These are phyloP conservation scores for Colossoma macropomum DNA, from an alignment of 2,113 vertebrate species.

Conservation along the genomic window DNA sequence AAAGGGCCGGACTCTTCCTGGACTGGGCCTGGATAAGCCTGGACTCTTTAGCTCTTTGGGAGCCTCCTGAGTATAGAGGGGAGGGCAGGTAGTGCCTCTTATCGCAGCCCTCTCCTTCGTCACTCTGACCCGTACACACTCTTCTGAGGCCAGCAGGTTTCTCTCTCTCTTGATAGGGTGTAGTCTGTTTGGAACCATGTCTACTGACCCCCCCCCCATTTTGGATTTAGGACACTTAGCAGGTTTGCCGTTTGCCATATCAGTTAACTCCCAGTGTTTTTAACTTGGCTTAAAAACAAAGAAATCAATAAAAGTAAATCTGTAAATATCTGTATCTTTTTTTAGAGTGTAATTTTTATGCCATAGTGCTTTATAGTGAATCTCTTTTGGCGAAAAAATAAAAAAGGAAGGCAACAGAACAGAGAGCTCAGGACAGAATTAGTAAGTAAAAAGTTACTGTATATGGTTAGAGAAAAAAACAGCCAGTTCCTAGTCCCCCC, in stretches of 20 bases:
- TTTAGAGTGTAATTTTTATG: not conserved
- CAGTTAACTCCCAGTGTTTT: too few relatives aligned
- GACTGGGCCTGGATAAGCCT: slow-evolving; percentile 10
- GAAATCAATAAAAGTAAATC: slow-evolving; percentile 1
- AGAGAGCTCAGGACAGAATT: not conserved
- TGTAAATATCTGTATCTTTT: not conserved
- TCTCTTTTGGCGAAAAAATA: not conserved
- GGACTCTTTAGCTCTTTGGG: not conserved
- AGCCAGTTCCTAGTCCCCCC: slow-evolving; percentile 4
- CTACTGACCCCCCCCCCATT: not conserved
- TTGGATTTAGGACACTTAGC: not conserved
- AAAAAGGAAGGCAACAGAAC: not conserved
- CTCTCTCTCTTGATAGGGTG: slow-evolving; percentile 31
- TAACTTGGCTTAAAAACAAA: not conserved
- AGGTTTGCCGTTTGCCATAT: too few relatives aligned
- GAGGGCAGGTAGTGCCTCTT: slow-evolving; percentile 31
- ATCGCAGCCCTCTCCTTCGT: slow-evolving; percentile 49
- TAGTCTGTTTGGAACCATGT: not conserved
- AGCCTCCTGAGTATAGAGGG: slow-evolving; percentile 2
- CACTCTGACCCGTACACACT: slow-evolving; percentile 39
- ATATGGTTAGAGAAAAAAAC: not conserved
- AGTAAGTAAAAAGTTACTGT: not conserved
- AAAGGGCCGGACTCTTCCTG: not conserved
- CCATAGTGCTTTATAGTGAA: not conserved
- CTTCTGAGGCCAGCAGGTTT: slow-evolving; percentile 14